Conservation (phyloP, 2,797 vertebrate genomes). For the Sebastes hubbsi region DNA sequence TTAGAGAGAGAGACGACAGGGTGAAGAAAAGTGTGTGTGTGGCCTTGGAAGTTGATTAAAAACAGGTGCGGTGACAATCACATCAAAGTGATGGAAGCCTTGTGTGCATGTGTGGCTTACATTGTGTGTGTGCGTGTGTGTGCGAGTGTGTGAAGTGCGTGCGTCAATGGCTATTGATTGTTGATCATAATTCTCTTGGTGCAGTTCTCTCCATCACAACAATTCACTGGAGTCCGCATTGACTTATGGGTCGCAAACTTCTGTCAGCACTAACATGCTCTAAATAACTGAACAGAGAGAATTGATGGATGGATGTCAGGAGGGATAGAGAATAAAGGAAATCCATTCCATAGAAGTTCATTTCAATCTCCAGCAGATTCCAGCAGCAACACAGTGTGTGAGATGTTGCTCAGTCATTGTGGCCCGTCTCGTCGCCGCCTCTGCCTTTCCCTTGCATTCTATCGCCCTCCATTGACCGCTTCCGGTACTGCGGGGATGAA, state of each 20-base stretch:
- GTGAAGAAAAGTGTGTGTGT: constrained; percentile 60
- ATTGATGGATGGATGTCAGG: constrained; percentile 58
- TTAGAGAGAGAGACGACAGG: constrained; percentile 42
- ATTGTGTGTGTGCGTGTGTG: constrained; percentile 17
- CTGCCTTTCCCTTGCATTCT: constrained; percentile 63
- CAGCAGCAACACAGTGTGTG: constrained; percentile 45
- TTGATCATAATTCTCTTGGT: constrained; percentile 78
- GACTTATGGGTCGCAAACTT: constrained; percentile 71
- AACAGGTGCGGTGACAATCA: constrained; percentile 77
- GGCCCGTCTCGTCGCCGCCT: constrained; percentile 4
- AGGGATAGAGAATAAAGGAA: constrained; percentile 28
- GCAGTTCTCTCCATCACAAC: constrained; percentile 68
- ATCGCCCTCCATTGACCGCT: constrained; percentile 75
- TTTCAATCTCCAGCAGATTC: constrained; percentile 65
- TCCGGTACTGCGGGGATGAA: constrained; percentile 68
- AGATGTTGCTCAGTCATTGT: constrained; percentile 54
- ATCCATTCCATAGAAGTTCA: constrained; percentile 66
- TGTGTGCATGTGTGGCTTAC: constrained; percentile 33
- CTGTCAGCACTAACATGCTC: constrained; percentile 67
- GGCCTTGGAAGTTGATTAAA: constrained; percentile 83
- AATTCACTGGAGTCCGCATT: constrained; percentile 64
- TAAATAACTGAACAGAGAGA: constrained; percentile 66
- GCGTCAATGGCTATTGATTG: constrained; percentile 72
- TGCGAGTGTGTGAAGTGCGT: constrained; percentile 21
- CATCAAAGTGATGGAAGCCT: constrained; percentile 76